phyloP scores from a whole-genome alignment of 2,888 invertebrate species.

The Acleris holmiana region DNA sequence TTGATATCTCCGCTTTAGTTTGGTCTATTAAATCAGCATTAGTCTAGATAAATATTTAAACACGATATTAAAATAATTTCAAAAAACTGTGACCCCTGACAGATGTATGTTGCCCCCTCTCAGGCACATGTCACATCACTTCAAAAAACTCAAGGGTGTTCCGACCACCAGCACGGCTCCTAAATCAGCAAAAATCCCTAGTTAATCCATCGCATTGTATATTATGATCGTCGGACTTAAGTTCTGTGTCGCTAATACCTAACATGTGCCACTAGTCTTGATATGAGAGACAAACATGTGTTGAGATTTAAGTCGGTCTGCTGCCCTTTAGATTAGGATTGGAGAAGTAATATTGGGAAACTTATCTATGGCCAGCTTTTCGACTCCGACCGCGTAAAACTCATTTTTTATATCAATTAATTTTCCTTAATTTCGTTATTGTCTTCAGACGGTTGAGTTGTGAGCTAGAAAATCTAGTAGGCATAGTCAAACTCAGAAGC shows the following conservation, averaged over 20 bases:
- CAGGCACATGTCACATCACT: constrained; percentile 44
- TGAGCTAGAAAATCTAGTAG: too few species aligned
- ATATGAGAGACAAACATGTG: constrained; percentile 47
- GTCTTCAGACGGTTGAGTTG: too few species aligned
- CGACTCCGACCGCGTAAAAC: background rate
- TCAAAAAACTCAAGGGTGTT: constrained; percentile 64
- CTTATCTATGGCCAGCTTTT: background rate
- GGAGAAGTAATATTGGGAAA: constrained; percentile 1
- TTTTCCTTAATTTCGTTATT: too few species aligned
- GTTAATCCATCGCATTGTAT: constrained; percentile 73
- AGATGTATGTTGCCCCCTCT: constrained; percentile 30
- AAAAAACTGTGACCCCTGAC: constrained; percentile 31
- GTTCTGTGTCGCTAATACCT: constrained; percentile 68
- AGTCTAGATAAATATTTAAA: background rate
- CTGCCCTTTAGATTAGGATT: background rate
- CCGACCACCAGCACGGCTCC: constrained; percentile 73
- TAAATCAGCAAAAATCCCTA: constrained; percentile 68
- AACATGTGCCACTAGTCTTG: constrained; percentile 72
- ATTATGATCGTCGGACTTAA: constrained; percentile 80
- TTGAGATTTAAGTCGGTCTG: constrained; percentile 44
- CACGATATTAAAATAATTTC: background rate
- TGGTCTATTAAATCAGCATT: too few species aligned
- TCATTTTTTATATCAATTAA: too few species aligned
- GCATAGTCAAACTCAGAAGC: too few species aligned
- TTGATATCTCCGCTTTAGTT: too few species aligned